Evolutionary conservation across 30 jellyfish, hydroid and myxozoan genomes (phyloP).

Genomic region (Hydra vulgaris): DNA sequence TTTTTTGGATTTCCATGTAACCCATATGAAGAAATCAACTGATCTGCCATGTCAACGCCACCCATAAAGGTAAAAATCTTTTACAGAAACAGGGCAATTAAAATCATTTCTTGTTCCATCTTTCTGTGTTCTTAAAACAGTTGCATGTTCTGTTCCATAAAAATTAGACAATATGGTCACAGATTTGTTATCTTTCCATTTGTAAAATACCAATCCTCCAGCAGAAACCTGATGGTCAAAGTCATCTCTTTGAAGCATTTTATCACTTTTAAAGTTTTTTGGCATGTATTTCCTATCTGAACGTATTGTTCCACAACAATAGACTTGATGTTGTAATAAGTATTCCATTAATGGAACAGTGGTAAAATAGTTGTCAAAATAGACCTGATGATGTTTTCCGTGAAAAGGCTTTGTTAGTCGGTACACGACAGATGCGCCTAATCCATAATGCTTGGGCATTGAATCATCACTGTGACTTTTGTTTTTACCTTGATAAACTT

Average conservation of each 20-base stretch:
- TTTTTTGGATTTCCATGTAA: conserved; percentile 41
- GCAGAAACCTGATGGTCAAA: conserved; percentile 29
- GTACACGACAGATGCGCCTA: conserved; percentile 40
- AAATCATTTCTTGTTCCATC: too few species aligned
- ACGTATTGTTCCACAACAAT: conserved; percentile 48
- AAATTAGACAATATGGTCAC: conserved; percentile 38
- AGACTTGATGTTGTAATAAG: conserved; percentile 12
- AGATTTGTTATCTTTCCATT: conserved; percentile 48
- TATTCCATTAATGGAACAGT: conserved; percentile 49
- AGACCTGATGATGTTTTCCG: too few species aligned
- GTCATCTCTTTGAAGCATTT: conserved; percentile 35
- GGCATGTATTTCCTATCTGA: conserved; percentile 42
- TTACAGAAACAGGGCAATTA: too few species aligned
- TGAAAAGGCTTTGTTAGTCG: too few species aligned
- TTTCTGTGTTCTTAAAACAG: too few species aligned
- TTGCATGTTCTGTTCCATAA: conserved; percentile 41
- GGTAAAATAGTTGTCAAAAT: too few species aligned
- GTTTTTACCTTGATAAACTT: conserved; percentile 58
- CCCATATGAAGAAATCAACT: conserved; percentile 50
- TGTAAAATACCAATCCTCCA: conserved; percentile 32
- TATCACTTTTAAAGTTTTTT: conserved; percentile 33
- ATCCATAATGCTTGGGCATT: conserved; percentile 19
- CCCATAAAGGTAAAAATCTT: conserved; percentile 49
- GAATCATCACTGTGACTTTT: not conserved
- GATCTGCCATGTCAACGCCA: conserved; percentile 69